phyloP scores from a whole-genome alignment of 2,888 invertebrate species.

The Epirrita christyi region DNA sequence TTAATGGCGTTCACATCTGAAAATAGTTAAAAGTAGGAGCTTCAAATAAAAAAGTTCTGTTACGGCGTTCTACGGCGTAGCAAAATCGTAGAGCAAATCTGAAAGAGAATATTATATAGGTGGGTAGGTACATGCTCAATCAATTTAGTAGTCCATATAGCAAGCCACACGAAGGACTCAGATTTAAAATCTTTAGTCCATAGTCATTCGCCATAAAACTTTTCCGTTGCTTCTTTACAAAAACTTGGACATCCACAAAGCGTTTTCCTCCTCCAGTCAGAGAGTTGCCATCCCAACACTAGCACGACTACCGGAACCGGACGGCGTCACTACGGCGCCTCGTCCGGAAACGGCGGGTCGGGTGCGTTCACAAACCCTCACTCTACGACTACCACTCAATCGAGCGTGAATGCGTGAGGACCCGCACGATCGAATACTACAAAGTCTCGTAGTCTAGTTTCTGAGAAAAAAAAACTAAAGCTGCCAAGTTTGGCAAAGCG shows the following conservation, averaged over 20 bases:
- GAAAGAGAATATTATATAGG: background rate
- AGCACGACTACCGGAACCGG: conserved; percentile 55
- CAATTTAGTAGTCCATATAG: too few species aligned
- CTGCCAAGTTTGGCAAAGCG: conserved; percentile 36
- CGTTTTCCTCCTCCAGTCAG: conserved; percentile 17
- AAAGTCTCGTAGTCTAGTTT: conserved; percentile 16
- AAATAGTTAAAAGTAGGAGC: too few species aligned
- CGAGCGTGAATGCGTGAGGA: conserved; percentile 60
- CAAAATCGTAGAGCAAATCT: background rate
- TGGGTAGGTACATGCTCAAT: too few species aligned
- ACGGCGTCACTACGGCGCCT: conserved; percentile 75
- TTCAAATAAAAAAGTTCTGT: too few species aligned
- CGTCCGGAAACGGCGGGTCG: conserved; percentile 63
- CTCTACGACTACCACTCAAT: conserved; percentile 57
- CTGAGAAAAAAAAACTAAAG: conserved; percentile 31
- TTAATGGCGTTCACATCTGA: too few species aligned
- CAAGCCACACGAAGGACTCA: too few species aligned
- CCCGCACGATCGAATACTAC: conserved; percentile 48
- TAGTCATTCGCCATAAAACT: conserved; percentile 11
- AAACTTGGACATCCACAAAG: conserved; percentile 21
- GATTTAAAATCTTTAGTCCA: too few species aligned
- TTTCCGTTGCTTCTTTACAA: conserved; percentile 21
- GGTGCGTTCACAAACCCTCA: conserved; percentile 64
- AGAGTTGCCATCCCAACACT: conserved; percentile 39
- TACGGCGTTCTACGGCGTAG: background rate